Conservation (phyloP, 2,797 vertebrate genomes). For the Simalia tracyae region DNA sequence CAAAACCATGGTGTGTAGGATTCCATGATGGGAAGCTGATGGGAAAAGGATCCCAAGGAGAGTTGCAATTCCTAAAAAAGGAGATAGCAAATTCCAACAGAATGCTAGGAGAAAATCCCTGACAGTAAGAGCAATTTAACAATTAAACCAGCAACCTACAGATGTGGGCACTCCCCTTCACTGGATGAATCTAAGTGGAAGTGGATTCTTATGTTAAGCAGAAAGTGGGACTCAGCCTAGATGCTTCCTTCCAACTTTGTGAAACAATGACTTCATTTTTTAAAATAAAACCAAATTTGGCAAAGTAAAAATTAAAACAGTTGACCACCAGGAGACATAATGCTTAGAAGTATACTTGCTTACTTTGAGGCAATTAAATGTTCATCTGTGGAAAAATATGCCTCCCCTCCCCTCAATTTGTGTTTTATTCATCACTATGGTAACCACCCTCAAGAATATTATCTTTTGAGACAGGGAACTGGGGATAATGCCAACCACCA, state of each 20-base stretch:
- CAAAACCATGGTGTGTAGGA: background rate
- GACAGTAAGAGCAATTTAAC: background rate
- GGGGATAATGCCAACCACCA: background rate
- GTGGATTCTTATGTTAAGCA: background rate
- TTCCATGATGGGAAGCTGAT: background rate
- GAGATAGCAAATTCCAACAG: background rate
- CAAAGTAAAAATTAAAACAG: background rate
- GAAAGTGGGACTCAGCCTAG: background rate
- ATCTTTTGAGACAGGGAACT: background rate
- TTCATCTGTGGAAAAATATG: background rate
- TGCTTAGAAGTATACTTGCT: background rate
- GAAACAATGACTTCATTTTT: background rate
- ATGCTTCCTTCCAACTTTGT: background rate
- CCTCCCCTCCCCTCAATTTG: background rate
- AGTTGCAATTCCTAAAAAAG: background rate
- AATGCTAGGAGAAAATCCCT: background rate
- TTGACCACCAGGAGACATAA: background rate
- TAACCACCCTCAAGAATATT: background rate
- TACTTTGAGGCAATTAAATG: background rate
- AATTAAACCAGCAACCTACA: background rate
- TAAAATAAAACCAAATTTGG: background rate
- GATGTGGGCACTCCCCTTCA: background rate
- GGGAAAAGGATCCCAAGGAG: background rate
- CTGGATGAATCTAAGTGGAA: background rate
- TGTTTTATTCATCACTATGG: background rate